Conservation (phyloP, 2,113 vertebrate species). For the Xyliphius kryptos region DNA sequence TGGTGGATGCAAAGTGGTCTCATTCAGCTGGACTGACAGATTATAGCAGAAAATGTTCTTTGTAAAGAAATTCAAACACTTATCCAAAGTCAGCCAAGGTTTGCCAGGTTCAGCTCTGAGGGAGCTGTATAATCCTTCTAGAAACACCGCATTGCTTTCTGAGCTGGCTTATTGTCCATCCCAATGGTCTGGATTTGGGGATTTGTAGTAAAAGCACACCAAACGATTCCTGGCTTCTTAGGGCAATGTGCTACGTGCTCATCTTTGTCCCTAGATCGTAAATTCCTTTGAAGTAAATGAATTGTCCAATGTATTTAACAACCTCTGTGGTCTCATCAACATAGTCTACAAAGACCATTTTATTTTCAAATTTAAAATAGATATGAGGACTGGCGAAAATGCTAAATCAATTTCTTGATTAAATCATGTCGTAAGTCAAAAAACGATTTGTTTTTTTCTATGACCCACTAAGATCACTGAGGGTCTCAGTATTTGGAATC, state of each 20-base stretch:
- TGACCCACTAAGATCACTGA: not conserved
- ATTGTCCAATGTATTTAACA: constrained; percentile 8
- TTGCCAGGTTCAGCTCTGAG: not conserved
- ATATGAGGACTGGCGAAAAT: not conserved
- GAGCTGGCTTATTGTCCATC: constrained; percentile 25
- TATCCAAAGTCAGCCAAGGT: not conserved
- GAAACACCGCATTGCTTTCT: constrained; percentile 14
- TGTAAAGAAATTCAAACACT: no score
- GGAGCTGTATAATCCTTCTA: constrained; percentile 11
- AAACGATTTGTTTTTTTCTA: constrained; percentile 2
- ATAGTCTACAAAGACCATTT: constrained; percentile 6
- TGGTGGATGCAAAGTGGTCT: not conserved
- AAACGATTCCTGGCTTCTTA: constrained; percentile 35
- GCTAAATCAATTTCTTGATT: not conserved
- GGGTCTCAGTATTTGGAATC: constrained; percentile 1
- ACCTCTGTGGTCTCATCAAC: constrained; percentile 19
- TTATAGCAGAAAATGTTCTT: not conserved
- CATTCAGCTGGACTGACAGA: not conserved
- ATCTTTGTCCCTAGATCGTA: constrained; percentile 25
- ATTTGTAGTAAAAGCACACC: constrained; percentile 29
- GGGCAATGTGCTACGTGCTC: constrained; percentile 26
- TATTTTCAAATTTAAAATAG: not conserved
- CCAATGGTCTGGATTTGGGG: constrained; percentile 21
- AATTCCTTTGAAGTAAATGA: constrained; percentile 24
- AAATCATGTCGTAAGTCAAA: not conserved